Evolutionary conservation across 2,888 invertebrate genomes (phyloP).

Genomic region (Eristalinus sepulchralis): DNA sequence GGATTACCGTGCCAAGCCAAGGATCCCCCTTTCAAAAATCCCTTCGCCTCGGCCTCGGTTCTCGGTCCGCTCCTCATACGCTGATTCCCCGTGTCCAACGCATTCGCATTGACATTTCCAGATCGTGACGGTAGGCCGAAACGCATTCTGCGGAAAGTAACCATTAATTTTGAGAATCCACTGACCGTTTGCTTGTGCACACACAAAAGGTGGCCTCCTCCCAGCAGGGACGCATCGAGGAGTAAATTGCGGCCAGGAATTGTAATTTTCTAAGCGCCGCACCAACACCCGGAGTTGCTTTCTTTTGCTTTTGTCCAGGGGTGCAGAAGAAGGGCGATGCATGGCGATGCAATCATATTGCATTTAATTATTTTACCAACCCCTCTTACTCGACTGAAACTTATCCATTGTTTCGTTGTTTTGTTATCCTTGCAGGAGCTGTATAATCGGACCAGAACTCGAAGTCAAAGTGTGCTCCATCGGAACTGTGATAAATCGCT

Average conservation of each 20-base stretch:
- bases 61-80: not conserved
- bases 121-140: conserved; percentile 7
- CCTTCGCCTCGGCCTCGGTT: conserved; percentile 47
- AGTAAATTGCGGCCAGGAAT: not conserved
- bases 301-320: conserved; percentile 4
- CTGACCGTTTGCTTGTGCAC: conserved; percentile 39
- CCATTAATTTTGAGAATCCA: conserved; percentile 50
- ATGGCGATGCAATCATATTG: conserved; percentile 37
- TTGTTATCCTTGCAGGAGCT: conserved; percentile 84
- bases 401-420: conserved; percentile 58
- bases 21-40: conserved; percentile 29
- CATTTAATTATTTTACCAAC: conserved; percentile 52
- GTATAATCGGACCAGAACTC: conserved; percentile 89
- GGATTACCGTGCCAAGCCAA: conserved; percentile 44
- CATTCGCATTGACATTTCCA: conserved; percentile 34
- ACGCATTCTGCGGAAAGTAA: conserved; percentile 44
- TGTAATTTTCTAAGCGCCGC: conserved; percentile 34
- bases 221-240: not conserved
- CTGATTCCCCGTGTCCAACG: not conserved
- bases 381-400: conserved; percentile 8
- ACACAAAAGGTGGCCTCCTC: not conserved
- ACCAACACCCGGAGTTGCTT: conserved; percentile 41
- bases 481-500: conserved; percentile 85
- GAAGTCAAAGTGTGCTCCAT: conserved; percentile 89
- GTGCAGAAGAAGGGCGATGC: not conserved